Percentiles rank a stretch among this genome's conserved stretches.
These are phyloP conservation scores for Plectropomus leopardus DNA, from an alignment of 2,113 vertebrate species.

Conservation along the genomic window DNA sequence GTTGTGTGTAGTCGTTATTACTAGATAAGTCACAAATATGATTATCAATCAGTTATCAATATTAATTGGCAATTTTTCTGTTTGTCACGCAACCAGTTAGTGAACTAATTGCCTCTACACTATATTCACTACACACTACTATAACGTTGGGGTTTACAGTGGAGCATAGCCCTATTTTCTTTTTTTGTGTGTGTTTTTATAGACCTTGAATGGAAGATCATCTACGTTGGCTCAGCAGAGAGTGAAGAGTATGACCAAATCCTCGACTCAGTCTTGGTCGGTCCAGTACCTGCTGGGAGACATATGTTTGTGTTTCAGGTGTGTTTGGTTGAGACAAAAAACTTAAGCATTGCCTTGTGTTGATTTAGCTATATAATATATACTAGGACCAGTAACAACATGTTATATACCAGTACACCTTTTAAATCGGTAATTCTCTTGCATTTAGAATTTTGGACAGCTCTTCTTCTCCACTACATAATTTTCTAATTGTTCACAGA, in stretches of 20 bases:
- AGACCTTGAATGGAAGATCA: slow-evolving; percentile 96
- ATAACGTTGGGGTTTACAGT: neutral
- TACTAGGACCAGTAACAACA: neutral
- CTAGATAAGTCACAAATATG: neutral
- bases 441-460: neutral
- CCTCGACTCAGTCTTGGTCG: slow-evolving; percentile 92
- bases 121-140: neutral
- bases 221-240: slow-evolving; percentile 94
- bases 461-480: no score
- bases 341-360: neutral
- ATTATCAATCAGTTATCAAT: neutral
- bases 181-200: slow-evolving; percentile 32
- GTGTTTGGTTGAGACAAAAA: slow-evolving; percentile 28
- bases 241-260: slow-evolving; percentile 94
- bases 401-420: neutral
- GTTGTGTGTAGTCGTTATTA: no score
- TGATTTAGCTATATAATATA: neutral
- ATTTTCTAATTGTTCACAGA: neutral
- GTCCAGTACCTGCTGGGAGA: slow-evolving; percentile 92
- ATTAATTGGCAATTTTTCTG: neutral
- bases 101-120: neutral
- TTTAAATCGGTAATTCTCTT: neutral
- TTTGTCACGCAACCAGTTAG: neutral
- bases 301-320: slow-evolving; percentile 97
- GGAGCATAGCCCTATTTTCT: neutral